Percentiles rank a stretch among this genome's conserved stretches.
Evolutionary conservation across 1,140 invertebrate species (phyloP).

Genomic region (Helicoverpa zea): DNA sequence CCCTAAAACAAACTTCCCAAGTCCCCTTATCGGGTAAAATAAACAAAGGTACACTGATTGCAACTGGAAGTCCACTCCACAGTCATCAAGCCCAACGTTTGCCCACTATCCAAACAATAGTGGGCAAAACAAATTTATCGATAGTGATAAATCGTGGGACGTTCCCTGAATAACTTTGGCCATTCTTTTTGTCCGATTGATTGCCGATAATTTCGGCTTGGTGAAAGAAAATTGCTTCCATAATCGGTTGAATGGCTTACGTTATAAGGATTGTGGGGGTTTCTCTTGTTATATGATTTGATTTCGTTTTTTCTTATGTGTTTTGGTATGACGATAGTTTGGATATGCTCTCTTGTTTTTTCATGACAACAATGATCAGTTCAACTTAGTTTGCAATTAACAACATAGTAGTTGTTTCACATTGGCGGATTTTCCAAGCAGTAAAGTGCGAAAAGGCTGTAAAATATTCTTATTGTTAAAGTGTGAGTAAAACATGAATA

Average conservation of each 20-base stretch:
- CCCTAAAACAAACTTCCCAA: background rate
- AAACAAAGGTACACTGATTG: constrained; percentile 38
- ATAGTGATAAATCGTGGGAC: constrained; percentile 71
- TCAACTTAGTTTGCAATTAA: no score
- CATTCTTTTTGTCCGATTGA: constrained; percentile 80
- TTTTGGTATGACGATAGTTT: no score
- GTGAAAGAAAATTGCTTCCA: constrained; percentile 67
- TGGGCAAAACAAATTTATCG: constrained; percentile 68
- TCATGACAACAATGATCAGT: no score
- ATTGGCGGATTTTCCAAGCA: no score
- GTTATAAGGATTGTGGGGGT: constrained; percentile 33
- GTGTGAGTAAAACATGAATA: no score
- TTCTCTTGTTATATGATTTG: constrained; percentile 32
- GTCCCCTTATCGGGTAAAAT: background rate
- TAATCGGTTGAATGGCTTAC: constrained; percentile 40
- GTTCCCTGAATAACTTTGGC: constrained; percentile 71
- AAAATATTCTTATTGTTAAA: no score
- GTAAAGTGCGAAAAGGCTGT: background rate
- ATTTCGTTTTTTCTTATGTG: background rate
- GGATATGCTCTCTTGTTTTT: no score
- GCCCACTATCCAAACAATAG: constrained; percentile 63
- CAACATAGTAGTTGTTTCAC: no score
- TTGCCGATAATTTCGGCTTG: constrained; percentile 75
- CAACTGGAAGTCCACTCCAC: constrained; percentile 48
- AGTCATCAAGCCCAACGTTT: constrained; percentile 55